Conservation (phyloP, 2,888 invertebrate species). For the Ichneumon xanthorius region DNA sequence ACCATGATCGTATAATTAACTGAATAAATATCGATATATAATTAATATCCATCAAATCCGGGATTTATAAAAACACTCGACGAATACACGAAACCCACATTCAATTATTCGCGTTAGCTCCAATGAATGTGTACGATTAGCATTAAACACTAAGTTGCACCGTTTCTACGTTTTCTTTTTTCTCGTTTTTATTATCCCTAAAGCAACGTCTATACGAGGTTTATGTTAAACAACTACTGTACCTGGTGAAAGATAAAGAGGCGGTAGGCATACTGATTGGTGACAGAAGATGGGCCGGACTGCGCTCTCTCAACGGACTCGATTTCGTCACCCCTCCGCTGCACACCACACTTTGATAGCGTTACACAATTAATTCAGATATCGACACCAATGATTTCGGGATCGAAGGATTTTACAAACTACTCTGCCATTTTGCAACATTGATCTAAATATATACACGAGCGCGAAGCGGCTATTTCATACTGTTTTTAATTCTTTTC, state of each 20-base stretch:
- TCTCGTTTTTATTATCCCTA: constrained; percentile 18
- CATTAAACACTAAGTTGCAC: constrained; percentile 9
- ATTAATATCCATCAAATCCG: not conserved
- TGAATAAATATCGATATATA: not conserved
- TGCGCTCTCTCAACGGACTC: constrained; percentile 82
- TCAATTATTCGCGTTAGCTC: constrained; percentile 21
- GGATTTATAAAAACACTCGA: constrained; percentile 21
- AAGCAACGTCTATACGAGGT: constrained; percentile 48
- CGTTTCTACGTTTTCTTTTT: not conserved
- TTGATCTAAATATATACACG: not conserved
- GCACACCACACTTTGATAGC: constrained; percentile 78
- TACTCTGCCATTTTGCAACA: not conserved
- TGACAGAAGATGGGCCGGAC: constrained; percentile 85
- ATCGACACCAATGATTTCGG: constrained; percentile 46
- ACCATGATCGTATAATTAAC: not conserved
- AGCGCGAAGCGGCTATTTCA: not conserved
- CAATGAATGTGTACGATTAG: constrained; percentile 36
- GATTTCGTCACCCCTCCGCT: constrained; percentile 82
- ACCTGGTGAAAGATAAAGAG: constrained; percentile 87
- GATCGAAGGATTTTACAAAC: not conserved
- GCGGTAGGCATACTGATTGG: constrained; percentile 88
- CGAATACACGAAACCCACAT: constrained; percentile 29
- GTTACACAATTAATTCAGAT: constrained; percentile 62
- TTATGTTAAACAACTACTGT: constrained; percentile 76
- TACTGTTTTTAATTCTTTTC: not conserved